A percentile compares a stretch with the other conserved stretches of the same genome.
phyloP scores from a whole-genome alignment of 2,113 vertebrate genomes.

The Sardina pilchardus region DNA sequence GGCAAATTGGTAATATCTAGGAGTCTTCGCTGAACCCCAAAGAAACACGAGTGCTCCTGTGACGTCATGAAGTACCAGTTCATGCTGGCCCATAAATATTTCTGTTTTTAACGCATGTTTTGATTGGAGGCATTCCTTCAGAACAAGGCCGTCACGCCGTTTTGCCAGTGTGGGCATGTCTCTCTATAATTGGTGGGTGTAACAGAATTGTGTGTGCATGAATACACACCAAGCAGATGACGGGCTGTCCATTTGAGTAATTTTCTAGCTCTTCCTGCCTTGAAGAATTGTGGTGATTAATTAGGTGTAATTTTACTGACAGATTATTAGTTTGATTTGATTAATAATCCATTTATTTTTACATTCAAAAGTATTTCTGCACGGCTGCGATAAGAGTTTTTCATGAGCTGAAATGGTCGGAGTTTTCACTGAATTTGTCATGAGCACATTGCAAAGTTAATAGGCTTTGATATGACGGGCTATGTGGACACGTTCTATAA shows the following conservation, averaged over 20 bases:
- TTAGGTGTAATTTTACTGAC: background rate
- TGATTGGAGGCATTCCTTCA: conserved; percentile 11
- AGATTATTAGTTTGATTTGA: background rate
- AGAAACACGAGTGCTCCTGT: background rate
- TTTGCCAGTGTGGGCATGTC: conserved; percentile 14
- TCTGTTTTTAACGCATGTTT: background rate
- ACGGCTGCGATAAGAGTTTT: background rate
- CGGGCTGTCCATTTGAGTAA: background rate
- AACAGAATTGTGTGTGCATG: background rate
- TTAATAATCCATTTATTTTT: background rate
- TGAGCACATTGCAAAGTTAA: background rate
- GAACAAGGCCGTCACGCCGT: background rate
- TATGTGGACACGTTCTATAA: background rate
- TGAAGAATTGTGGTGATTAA: background rate
- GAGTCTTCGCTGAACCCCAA: background rate
- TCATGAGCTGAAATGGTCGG: background rate
- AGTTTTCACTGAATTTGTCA: background rate
- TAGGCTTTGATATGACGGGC: background rate
- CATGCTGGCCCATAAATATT: conserved; percentile 11
- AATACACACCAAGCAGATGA: conserved; percentile 10
- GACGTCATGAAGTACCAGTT: conserved; percentile 1
- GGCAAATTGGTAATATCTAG: background rate
- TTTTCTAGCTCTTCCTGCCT: background rate
- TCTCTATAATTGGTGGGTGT: background rate
- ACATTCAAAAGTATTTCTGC: background rate